Evolutionary conservation across 2,797 vertebrate species (phyloP).

Genomic region (Yasuhikotakia modesta): DNA sequence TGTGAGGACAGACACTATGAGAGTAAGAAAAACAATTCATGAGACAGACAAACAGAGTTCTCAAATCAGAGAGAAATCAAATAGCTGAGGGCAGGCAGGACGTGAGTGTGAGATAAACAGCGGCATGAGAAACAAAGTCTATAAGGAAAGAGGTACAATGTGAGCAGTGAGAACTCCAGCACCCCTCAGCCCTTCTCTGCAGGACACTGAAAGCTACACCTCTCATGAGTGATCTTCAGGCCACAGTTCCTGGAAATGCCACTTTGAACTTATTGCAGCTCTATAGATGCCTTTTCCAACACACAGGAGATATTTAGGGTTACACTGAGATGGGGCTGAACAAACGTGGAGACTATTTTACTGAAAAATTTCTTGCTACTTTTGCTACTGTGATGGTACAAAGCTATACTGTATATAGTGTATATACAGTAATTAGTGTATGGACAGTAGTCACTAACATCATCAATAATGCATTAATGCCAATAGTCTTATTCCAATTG

Average conservation of each 20-base stretch:
- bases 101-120: constrained; percentile 8
- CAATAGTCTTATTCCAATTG: too few species aligned
- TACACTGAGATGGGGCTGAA: constrained; percentile 17
- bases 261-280: constrained; percentile 54
- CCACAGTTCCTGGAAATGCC: constrained; percentile 50
- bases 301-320: constrained; percentile 40
- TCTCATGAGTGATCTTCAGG: constrained; percentile 49
- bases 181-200: constrained; percentile 48
- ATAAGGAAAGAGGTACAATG: constrained; percentile 49
- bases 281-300: constrained; percentile 32
- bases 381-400: constrained; percentile 37
- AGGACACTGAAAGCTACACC: constrained; percentile 59
- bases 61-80: not conserved
- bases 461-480: too few species aligned
- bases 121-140: constrained; percentile 34
- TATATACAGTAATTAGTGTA: not conserved
- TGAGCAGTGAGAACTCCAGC: constrained; percentile 44
- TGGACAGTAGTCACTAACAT: too few species aligned
- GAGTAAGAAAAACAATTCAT: constrained; percentile 8
- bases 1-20: not conserved
- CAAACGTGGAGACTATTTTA: not conserved
- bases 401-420: too few species aligned
- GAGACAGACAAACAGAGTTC: constrained; percentile 9
- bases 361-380: constrained; percentile 4
- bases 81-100: not conserved